Evolutionary conservation across 2,888 invertebrate species (phyloP).

Genomic region (Boloria euphrosyne): DNA sequence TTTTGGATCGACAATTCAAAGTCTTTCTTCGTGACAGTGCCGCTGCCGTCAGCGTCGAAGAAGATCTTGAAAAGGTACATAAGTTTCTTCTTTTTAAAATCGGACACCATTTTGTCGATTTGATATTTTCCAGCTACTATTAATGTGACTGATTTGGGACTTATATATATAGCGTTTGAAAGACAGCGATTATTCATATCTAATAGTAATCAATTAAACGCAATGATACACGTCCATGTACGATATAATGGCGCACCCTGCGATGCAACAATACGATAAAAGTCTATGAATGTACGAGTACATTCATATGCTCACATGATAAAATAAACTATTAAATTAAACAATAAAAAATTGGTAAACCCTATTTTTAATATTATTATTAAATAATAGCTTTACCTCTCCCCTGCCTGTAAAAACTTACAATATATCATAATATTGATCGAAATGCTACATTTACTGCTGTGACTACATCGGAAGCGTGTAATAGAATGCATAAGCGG

Average conservation of each 20-base stretch:
- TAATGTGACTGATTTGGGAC: neutral
- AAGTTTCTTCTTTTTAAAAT: slow-evolving; percentile 94
- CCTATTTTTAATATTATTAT: no score
- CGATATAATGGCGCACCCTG: neutral
- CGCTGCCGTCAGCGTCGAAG: slow-evolving; percentile 94
- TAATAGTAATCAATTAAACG: slow-evolving; percentile 32
- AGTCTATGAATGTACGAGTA: neutral
- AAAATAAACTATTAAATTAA: neutral
- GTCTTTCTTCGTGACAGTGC: slow-evolving; percentile 92
- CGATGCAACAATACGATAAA: slow-evolving; percentile 4
- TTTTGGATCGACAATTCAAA: slow-evolving; percentile 92
- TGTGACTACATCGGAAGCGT: slow-evolving; percentile 23
- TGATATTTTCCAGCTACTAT: slow-evolving; percentile 29
- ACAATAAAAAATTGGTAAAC: no score
- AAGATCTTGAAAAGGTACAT: slow-evolving; percentile 93
- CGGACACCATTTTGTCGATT: slow-evolving; percentile 84
- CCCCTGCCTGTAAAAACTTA: no score
- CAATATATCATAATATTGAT: no score
- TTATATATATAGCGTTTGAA: slow-evolving; percentile 32
- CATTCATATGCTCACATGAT: neutral
- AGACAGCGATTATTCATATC: slow-evolving; percentile 30
- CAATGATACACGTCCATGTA: slow-evolving; percentile 25
- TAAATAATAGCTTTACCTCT: no score
- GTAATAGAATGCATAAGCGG: slow-evolving; percentile 38
- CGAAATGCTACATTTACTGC: neutral